Evolutionary conservation across 2,888 invertebrate species (phyloP), one percentile per base, ranked within the genome.

Genomic region (Heteropelma amictum): DNA sequence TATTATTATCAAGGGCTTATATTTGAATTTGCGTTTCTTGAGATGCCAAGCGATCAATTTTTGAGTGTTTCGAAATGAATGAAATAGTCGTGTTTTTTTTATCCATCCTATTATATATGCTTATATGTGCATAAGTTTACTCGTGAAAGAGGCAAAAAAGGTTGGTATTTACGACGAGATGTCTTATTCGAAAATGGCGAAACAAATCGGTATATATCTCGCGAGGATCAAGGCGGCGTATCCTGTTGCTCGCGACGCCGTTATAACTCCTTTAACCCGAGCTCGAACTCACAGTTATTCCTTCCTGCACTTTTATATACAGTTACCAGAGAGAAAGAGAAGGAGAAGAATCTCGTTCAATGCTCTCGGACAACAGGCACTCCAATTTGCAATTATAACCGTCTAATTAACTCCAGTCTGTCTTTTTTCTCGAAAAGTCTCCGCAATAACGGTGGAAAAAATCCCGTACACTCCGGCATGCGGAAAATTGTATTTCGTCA

Each of bases 151-250:
- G 65, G 70, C 38, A 60, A 64, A 45, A 14, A 23, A 7, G 6
- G 21, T 26, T 28, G 28, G 12, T 30, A 53, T 56, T 61, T 40
- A 64, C 54, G 56, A 49, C 38, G 53, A 77, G 72, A 72, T 77
- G 69, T 77, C 69, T 65, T 45, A 21, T 58, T 65, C 42, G 49
- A 73, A 72, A 80, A 80, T 82, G 82, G 84, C 83, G 85, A 85
- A 87, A 86, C 83, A 83, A 85, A 87, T 85, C 82, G 33, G 58
- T 8, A 26, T 65, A 79, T 80, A n/a, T n/a, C n/a, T n/a, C 76
- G 35, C 49, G 67, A 80, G 79, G 77, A 82, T 77, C 64, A 51
- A 69, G 69, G 54, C 47, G 53, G 49, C 45, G 53, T 45, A 67
- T 73, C 72, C 68, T 64, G 70, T 58, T 49, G 56, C n/a, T 17